Conservation (phyloP, 2,113 vertebrate genomes). For the Pelecanoides urinatrix region DNA sequence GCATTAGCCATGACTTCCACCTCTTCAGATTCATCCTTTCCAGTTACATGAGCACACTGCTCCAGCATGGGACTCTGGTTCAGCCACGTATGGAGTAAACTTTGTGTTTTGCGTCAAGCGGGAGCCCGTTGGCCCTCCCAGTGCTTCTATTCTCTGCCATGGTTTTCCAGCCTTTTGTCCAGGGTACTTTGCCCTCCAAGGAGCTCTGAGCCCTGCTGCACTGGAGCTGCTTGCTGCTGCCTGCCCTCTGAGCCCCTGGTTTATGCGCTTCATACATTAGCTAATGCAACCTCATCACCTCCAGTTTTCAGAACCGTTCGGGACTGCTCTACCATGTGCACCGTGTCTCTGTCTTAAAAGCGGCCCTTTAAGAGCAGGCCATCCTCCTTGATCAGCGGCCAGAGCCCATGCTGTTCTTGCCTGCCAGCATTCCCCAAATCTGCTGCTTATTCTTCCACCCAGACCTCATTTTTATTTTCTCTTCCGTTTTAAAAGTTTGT, state of each 20-base stretch:
- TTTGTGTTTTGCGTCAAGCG: background rate
- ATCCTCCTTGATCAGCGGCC: background rate
- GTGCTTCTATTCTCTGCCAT: background rate
- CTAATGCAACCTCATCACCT: background rate
- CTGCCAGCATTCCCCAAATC: conserved; percentile 19
- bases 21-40: background rate
- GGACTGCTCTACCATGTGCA: background rate
- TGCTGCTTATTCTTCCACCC: conserved; percentile 17
- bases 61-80: background rate
- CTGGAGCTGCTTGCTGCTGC: background rate
- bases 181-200: background rate
- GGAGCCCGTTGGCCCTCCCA: background rate
- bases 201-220: background rate
- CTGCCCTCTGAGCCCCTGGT: background rate
- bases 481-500: conserved; percentile 20
- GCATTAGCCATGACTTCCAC: background rate
- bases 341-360: background rate
- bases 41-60: background rate
- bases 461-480: conserved; percentile 29
- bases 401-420: background rate
- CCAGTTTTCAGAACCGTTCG: background rate
- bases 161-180: background rate
- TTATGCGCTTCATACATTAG: background rate
- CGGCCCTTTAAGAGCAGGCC: background rate
- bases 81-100: background rate